Percentiles rank a stretch among this genome's conserved stretches.
Conservation (phyloP, 2,888 invertebrate genomes). For the Lamproptera curius region DNA sequence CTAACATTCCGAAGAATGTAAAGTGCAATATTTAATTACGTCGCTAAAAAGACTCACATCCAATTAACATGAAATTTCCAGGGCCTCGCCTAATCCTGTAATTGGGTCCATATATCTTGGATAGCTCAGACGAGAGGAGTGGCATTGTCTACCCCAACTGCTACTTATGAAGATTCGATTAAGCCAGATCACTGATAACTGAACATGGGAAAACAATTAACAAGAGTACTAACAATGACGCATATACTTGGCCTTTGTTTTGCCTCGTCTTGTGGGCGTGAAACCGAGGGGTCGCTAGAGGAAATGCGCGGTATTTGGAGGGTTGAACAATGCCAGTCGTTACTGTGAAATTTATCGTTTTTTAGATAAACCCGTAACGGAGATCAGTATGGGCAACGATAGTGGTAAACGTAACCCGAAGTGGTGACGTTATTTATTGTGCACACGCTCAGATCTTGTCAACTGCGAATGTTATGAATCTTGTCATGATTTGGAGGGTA, state of each 20-base stretch:
- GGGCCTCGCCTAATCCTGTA: constrained; percentile 38
- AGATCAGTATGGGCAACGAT: constrained; percentile 44
- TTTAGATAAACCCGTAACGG: constrained; percentile 62
- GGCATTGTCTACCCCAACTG: constrained; percentile 45
- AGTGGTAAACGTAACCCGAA: constrained; percentile 9
- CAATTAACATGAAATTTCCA: constrained; percentile 36
- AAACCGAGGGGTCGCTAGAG: constrained; percentile 41
- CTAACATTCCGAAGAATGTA: too few relatives aligned
- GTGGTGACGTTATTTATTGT: constrained; percentile 5
- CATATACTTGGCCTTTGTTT: constrained; percentile 68
- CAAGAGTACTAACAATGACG: constrained; percentile 68
- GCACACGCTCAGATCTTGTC: not conserved
- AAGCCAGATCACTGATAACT: constrained; percentile 65
- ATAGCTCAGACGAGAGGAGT: constrained; percentile 47
- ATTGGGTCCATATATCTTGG: constrained; percentile 55
- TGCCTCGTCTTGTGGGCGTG: constrained; percentile 60
- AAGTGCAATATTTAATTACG: constrained; percentile 3
- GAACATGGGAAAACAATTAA: constrained; percentile 75
- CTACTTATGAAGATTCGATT: constrained; percentile 69
- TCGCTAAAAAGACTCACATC: constrained; percentile 24
- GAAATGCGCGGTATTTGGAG: constrained; percentile 49
- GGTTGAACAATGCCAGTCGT: constrained; percentile 58
- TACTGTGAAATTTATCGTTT: constrained; percentile 65
- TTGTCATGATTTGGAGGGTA: not conserved
- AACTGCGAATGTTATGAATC: not conserved